A percentile compares a stretch with the other conserved stretches of the same genome.
Conservation (phyloP, 2,888 invertebrate species). For the Eupsilia transversa region DNA sequence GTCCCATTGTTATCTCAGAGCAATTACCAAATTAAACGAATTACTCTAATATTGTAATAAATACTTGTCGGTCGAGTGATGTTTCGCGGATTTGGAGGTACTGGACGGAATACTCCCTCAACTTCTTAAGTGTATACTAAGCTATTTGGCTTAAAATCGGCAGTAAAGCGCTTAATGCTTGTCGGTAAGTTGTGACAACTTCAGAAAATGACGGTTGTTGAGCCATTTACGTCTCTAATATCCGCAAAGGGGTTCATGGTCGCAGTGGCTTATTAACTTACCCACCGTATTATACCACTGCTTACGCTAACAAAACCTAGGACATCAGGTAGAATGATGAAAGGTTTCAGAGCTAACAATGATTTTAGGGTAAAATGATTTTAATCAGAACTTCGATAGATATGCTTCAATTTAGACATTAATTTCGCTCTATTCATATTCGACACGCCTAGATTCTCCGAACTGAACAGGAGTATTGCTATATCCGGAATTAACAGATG, state of each 20-base stretch:
- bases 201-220: slow-evolving; percentile 23
- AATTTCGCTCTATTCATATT: background rate
- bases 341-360: background rate
- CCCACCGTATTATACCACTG: background rate
- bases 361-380: background rate
- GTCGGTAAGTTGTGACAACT: slow-evolving; percentile 28
- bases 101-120: slow-evolving; percentile 1
- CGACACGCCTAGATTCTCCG: background rate
- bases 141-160: slow-evolving; percentile 29
- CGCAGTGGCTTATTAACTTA: background rate
- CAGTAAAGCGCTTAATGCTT: slow-evolving; percentile 22
- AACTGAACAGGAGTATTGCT: background rate
- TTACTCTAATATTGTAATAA: slow-evolving; percentile 17
- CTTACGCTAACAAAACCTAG: background rate
- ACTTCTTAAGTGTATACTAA: slow-evolving; percentile 14
- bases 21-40: too few species aligned
- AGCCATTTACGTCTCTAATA: slow-evolving; percentile 21
- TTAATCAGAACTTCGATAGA: background rate
- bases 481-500: background rate
- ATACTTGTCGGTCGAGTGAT: slow-evolving; percentile 1
- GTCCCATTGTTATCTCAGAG: background rate
- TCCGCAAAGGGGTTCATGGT: slow-evolving; percentile 14
- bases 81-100: slow-evolving; percentile 4
- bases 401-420: background rate
- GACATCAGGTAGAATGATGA: background rate